Evolutionary conservation across 2,797 vertebrate species (phyloP).

Genomic region (Poeciliopsis gracilis): DNA sequence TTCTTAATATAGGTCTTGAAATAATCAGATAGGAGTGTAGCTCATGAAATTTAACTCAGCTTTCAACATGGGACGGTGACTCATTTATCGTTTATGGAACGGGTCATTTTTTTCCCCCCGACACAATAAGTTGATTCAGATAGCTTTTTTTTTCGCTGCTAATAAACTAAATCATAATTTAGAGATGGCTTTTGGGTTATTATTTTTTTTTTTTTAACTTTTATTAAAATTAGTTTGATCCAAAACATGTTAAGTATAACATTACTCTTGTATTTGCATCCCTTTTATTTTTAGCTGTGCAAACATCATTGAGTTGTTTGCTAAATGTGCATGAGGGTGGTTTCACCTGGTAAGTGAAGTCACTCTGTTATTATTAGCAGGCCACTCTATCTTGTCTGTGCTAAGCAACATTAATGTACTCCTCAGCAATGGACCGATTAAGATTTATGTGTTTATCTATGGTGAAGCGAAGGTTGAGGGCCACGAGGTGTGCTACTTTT

Average conservation of each 20-base stretch:
- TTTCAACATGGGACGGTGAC: neutral
- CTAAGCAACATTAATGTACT: neutral
- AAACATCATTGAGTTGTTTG: neutral
- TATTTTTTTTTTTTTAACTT: neutral
- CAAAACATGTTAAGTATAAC: neutral
- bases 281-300: neutral
- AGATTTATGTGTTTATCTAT: slow-evolving; percentile 8
- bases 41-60: neutral
- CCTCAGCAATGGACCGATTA: neutral
- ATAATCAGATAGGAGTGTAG: neutral
- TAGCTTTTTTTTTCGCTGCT: neutral
- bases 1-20: neutral
- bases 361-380: neutral
- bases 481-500: slow-evolving; percentile 40
- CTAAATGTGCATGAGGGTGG: neutral
- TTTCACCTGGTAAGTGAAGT: neutral
- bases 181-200: neutral
- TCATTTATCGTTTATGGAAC: neutral
- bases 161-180: neutral
- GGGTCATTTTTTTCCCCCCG: too few relatives aligned
- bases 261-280: neutral
- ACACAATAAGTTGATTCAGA: neutral
- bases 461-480: slow-evolving; percentile 6
- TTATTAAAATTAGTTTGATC: neutral
- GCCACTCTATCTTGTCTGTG: neutral